These are phyloP conservation scores for Erpobdella octoculata DNA, from an alignment of 2,888 invertebrate genomes.

Conservation along the genomic window DNA sequence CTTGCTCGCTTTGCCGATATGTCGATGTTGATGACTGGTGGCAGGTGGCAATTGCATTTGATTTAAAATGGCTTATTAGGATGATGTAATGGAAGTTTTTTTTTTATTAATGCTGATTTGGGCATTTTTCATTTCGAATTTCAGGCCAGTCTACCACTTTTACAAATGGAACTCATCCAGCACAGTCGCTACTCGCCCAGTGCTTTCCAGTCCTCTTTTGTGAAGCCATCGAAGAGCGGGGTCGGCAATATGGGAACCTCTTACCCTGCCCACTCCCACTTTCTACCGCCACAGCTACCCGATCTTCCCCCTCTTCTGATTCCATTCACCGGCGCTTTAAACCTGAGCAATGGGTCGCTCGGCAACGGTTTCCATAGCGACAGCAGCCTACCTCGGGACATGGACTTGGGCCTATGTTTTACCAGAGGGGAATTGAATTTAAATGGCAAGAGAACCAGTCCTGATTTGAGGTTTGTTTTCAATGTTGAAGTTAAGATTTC, in stretches of 20 bases:
- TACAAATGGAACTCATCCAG: neutral
- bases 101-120: too few relatives aligned
- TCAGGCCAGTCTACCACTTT: neutral
- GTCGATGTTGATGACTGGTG: too few relatives aligned
- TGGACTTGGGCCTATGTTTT: neutral
- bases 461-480: neutral
- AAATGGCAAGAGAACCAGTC: conserved; percentile 14
- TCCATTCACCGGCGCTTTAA: neutral
- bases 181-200: neutral
- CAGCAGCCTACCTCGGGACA: neutral
- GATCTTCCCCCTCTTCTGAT: neutral
- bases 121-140: too few relatives aligned
- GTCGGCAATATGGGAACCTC: too few relatives aligned
- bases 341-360: neutral
- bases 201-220: neutral
- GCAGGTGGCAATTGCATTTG: too few relatives aligned
- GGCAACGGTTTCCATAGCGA: neutral
- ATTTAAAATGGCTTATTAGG: too few relatives aligned
- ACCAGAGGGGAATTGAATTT: neutral
- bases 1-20: too few relatives aligned
- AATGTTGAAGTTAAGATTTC: neutral
- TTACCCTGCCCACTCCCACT: neutral
- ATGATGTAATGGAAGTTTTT: too few relatives aligned
- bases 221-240: neutral
- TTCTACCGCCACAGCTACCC: neutral